Evolutionary conservation across 2,113 vertebrate species (phyloP).

Genomic region (Saccopteryx leptura): DNA sequence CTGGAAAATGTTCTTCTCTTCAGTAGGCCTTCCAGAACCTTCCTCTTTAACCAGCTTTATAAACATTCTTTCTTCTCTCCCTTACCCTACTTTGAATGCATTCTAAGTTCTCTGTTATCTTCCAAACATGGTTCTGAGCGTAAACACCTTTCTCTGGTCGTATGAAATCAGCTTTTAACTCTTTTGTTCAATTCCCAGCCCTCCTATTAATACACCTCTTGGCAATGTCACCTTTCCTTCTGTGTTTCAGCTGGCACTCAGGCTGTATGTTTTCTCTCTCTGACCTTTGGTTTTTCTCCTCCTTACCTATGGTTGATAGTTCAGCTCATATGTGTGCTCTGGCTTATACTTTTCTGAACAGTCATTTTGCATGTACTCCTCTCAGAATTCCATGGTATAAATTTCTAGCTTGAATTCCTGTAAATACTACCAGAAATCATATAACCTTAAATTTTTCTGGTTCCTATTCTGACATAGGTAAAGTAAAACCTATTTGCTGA

Average conservation of each 20-base stretch:
- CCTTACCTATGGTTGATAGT: background rate
- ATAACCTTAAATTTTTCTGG: background rate
- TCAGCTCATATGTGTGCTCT: background rate
- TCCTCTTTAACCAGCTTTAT: constrained; percentile 4
- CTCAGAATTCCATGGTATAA: background rate
- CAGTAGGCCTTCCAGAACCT: background rate
- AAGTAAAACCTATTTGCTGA: background rate
- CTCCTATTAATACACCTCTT: background rate
- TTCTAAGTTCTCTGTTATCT: background rate
- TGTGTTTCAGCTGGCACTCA: background rate
- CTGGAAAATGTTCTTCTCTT: background rate
- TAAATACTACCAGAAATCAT: background rate
- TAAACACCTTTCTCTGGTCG: background rate
- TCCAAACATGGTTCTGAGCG: background rate
- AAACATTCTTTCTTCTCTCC: background rate
- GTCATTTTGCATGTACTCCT: background rate
- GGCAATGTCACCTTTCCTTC: background rate
- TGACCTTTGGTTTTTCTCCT: background rate
- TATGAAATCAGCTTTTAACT: constrained; percentile 26
- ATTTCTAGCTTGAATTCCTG: constrained; percentile 29
- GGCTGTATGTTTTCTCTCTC: background rate
- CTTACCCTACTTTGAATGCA: background rate
- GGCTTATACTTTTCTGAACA: background rate
- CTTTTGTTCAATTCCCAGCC: background rate
- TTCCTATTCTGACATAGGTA: background rate